phyloP scores from a whole-genome alignment of 2,888 invertebrate species.

The Lordiphosa fenestrarum region DNA sequence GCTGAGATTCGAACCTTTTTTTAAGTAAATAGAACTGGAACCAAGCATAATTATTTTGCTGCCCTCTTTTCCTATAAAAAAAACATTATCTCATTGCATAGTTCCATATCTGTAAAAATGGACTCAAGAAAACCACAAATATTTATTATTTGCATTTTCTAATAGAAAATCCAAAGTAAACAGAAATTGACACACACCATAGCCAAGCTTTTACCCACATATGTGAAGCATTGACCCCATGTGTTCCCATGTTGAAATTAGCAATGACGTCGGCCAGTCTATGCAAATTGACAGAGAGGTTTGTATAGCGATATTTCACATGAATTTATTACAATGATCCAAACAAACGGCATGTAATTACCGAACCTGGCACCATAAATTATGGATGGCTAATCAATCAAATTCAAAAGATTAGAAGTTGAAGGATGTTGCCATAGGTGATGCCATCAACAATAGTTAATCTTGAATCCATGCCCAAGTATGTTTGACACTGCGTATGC shows the following conservation, averaged over 20 bases:
- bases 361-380: neutral
- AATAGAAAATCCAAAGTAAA: constrained; percentile 10
- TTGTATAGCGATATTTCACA: constrained; percentile 26
- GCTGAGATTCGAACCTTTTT: too few species aligned
- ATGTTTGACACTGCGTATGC: constrained; percentile 19
- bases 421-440: constrained; percentile 1
- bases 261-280: constrained; percentile 57
- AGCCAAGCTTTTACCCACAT: constrained; percentile 29
- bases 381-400: constrained; percentile 47
- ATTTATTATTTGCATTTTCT: constrained; percentile 3
- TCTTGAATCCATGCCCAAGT: too few species aligned
- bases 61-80: too few species aligned
- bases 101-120: too few species aligned
- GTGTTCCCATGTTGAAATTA: constrained; percentile 33
- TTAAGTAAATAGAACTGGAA: too few species aligned
- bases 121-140: neutral
- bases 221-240: constrained; percentile 6
- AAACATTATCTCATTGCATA: too few species aligned
- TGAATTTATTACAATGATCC: constrained; percentile 51
- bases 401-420: constrained; percentile 13
- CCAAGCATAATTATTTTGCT: too few species aligned
- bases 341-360: constrained; percentile 4
- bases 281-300: constrained; percentile 53
- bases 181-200: constrained; percentile 25
- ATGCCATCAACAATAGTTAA: constrained; percentile 9